Percentiles rank a stretch among this genome's conserved stretches.
phyloP scores from a whole-genome alignment of 1,140 invertebrate species.

The Cydia fagiglandana region DNA sequence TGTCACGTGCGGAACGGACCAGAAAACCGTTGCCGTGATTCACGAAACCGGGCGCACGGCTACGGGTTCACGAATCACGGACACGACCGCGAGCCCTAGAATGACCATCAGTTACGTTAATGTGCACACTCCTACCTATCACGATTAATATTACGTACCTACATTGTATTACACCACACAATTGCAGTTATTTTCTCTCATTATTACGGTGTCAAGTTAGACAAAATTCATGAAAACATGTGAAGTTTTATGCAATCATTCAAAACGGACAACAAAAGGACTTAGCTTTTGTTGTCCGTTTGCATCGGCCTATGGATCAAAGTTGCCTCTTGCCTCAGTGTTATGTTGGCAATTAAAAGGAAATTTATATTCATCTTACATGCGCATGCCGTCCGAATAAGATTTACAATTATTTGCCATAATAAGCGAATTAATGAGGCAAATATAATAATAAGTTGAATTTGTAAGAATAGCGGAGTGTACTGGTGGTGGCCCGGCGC shows the following conservation, averaged over 20 bases:
- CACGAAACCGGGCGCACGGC: too few species aligned
- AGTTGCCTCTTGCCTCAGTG: neutral
- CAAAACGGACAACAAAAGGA: too few species aligned
- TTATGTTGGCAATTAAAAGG: neutral
- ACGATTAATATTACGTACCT: slow-evolving; percentile 20
- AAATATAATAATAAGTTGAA: slow-evolving; percentile 11
- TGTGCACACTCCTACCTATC: slow-evolving; percentile 19
- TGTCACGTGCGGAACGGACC: too few species aligned
- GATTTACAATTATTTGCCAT: neutral
- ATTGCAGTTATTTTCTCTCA: slow-evolving; percentile 28
- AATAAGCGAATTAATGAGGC: neutral
- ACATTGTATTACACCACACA: slow-evolving; percentile 20
- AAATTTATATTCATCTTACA: neutral
- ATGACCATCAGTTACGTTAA: slow-evolving; percentile 16
- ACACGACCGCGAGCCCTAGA: too few species aligned
- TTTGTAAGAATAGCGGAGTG: neutral
- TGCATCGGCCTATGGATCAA: neutral
- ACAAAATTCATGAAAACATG: slow-evolving; percentile 5
- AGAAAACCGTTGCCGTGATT: too few species aligned
- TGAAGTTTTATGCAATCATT: neutral
- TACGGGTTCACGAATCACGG: too few species aligned
- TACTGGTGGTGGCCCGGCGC: neutral
- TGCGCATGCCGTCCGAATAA: neutral
- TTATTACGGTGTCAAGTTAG: neutral
- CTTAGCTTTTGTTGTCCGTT: neutral